Evolutionary conservation across 1,140 invertebrate species (phyloP).

Genomic region (Sinella curviseta): DNA sequence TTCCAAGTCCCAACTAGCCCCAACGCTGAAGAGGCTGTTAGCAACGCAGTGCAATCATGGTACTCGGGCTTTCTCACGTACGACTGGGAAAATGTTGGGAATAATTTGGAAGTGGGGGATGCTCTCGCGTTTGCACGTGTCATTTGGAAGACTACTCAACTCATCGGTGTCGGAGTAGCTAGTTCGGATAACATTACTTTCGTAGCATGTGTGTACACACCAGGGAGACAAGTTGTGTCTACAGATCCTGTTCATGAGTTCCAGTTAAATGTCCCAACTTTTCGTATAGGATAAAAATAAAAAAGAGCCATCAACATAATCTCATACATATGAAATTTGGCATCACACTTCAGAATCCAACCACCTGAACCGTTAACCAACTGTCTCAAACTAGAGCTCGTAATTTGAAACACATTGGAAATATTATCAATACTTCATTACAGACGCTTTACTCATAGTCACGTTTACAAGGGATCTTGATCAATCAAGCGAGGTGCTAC

Average conservation of each 20-base stretch:
- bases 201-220: slow-evolving; percentile 5
- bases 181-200: slow-evolving; percentile 1
- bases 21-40: not conserved
- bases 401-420: too few relatives aligned
- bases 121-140: not conserved
- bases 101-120: not conserved
- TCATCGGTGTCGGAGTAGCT: slow-evolving; percentile 1
- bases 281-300: not conserved
- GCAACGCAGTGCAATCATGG: slow-evolving; percentile 24
- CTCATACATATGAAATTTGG: too few relatives aligned
- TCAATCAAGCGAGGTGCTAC: too few relatives aligned
- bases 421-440: too few relatives aligned
- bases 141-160: slow-evolving; percentile 6
- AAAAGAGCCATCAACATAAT: not conserved
- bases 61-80: slow-evolving; percentile 19
- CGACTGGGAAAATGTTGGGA: slow-evolving; percentile 22
- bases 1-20: not conserved
- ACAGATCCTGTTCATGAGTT: slow-evolving; percentile 13
- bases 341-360: too few relatives aligned
- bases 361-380: too few relatives aligned
- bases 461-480: too few relatives aligned
- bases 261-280: not conserved
- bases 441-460: too few relatives aligned
- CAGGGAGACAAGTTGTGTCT: not conserved
- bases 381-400: too few relatives aligned